Conservation (phyloP, 2,797 vertebrate species). For the Amblyopsis hoosieri region DNA sequence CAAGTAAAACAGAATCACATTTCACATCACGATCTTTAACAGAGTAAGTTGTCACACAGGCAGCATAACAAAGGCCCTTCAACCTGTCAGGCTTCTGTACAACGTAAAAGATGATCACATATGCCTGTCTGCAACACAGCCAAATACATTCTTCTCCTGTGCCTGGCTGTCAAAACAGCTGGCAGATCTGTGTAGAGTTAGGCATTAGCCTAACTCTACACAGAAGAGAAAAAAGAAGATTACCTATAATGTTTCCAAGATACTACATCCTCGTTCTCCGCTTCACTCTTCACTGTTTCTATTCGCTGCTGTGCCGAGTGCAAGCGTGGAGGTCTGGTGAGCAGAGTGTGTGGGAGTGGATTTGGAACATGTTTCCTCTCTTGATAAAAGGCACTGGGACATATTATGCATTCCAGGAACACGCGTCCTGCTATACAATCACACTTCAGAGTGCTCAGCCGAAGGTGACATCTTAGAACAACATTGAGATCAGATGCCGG, state of each 20-base stretch:
- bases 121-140: no score
- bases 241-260: slow-evolving; percentile 39
- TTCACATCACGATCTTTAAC: no score
- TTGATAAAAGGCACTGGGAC: slow-evolving; percentile 27
- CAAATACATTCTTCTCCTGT: no score
- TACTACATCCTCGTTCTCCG: slow-evolving; percentile 35
- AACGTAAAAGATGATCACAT: no score
- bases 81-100: no score
- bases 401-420: slow-evolving; percentile 33
- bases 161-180: slow-evolving; percentile 22
- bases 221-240: no score
- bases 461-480: slow-evolving; percentile 8
- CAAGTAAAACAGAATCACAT: no score
- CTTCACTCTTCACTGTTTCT: slow-evolving; percentile 58
- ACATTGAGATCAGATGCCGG: no score
- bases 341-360: slow-evolving; percentile 28
- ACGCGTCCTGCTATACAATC: slow-evolving; percentile 20
- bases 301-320: slow-evolving; percentile 35
- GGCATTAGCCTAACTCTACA: slow-evolving; percentile 32
- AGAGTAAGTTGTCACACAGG: no score
- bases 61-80: no score
- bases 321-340: slow-evolving; percentile 43
- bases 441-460: slow-evolving; percentile 14
- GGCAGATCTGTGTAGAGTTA: slow-evolving; percentile 45
- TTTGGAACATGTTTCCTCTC: slow-evolving; percentile 21